Conservation (phyloP, 2,888 invertebrate species). For the Xestia sexstrigata region DNA sequence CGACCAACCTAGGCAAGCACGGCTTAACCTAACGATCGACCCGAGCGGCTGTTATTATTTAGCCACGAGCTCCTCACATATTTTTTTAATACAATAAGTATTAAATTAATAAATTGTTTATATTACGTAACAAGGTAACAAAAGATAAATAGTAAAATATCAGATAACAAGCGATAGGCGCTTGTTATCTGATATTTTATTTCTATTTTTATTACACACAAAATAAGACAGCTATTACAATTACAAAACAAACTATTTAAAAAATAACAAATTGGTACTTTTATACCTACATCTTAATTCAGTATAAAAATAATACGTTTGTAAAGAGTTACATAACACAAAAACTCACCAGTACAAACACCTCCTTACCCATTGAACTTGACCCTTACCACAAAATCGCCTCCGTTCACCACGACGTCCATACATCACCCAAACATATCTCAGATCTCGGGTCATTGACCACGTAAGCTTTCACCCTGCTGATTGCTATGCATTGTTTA, state of each 20-base stretch:
- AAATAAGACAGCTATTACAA: too few species aligned
- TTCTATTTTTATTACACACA: too few species aligned
- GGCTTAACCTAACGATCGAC: too few species aligned
- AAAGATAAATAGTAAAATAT: too few species aligned
- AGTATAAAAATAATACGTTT: neutral
- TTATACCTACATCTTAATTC: neutral
- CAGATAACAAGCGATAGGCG: too few species aligned
- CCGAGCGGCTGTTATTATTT: too few species aligned
- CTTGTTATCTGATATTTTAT: too few species aligned
- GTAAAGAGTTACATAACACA: neutral
- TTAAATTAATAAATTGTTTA: too few species aligned
- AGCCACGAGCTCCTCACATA: too few species aligned
- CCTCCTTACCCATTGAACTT: slow-evolving; percentile 68
- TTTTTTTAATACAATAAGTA: too few species aligned
- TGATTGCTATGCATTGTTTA: slow-evolving; percentile 67
- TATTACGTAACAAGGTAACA: too few species aligned
- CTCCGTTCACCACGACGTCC: slow-evolving; percentile 68
- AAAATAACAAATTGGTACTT: neutral
- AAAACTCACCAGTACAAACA: neutral
- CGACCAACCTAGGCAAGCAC: too few species aligned
- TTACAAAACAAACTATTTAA: neutral
- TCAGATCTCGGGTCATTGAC: slow-evolving; percentile 68
- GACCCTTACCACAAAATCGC: slow-evolving; percentile 67
- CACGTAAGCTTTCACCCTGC: slow-evolving; percentile 68
- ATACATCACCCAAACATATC: slow-evolving; percentile 73